phyloP scores from a whole-genome alignment of 2,113 vertebrate genomes.

The Gymnorhina tibicen region DNA sequence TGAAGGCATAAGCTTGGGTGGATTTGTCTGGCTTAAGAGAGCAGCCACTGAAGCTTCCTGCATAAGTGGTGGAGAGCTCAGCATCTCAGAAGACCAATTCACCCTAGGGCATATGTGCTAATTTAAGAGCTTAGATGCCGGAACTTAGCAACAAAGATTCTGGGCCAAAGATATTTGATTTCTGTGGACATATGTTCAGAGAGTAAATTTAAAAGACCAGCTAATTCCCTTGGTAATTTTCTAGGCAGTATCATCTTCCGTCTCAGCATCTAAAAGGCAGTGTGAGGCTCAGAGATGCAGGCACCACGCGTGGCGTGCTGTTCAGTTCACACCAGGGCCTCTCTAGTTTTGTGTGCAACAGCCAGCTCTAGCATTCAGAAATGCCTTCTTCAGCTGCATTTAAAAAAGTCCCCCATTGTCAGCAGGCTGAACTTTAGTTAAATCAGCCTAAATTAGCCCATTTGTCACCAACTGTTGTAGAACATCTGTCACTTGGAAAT shows the following conservation, averaged over 20 bases:
- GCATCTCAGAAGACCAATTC: neutral
- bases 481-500: conserved; percentile 65
- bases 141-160: neutral
- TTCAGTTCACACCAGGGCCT: conserved; percentile 10
- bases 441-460: conserved; percentile 55
- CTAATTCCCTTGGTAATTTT: neutral
- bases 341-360: neutral
- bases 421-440: conserved; percentile 59
- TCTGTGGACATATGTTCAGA: neutral
- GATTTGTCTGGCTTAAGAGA: neutral
- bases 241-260: neutral
- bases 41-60: neutral
- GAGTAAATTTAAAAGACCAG: neutral
- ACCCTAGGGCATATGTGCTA: neutral
- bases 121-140: neutral
- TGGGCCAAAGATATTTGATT: neutral
- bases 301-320: neutral
- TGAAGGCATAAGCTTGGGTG: neutral
- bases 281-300: neutral
- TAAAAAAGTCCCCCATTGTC: conserved; percentile 25
- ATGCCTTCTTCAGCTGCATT: conserved; percentile 20
- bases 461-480: conserved; percentile 61
- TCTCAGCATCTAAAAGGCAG: neutral
- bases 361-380: neutral
- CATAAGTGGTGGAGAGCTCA: neutral